Percentiles rank a stretch among this genome's conserved stretches.
These are phyloP conservation scores for Cyprinus carpio DNA, from an alignment of 2,113 vertebrate species.

Conservation along the genomic window DNA sequence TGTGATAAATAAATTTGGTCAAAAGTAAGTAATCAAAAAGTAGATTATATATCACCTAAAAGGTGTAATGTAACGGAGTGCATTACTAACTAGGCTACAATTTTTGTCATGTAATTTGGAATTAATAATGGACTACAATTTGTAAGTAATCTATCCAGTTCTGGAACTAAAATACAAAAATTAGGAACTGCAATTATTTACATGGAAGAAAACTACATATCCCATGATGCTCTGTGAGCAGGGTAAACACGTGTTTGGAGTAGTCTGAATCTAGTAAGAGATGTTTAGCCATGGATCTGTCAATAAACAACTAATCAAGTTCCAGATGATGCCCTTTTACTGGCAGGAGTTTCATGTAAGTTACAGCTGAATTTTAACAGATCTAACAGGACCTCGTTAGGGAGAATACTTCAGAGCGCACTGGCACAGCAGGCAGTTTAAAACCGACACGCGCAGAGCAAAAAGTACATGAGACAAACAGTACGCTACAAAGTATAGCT, in stretches of 20 bases:
- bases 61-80: no score
- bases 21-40: no score
- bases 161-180: not conserved
- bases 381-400: not conserved
- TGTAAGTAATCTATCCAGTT: no score
- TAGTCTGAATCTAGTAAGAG: not conserved
- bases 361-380: not conserved
- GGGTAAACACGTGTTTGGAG: not conserved
- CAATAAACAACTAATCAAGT: not conserved
- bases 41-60: no score
- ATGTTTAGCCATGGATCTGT: not conserved
- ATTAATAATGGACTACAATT: no score
- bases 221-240: conserved; percentile 4
- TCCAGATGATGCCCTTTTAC: not conserved
- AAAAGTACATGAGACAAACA: not conserved
- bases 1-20: no score
- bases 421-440: not conserved
- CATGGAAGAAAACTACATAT: conserved; percentile 10
- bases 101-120: no score
- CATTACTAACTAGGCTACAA: no score
- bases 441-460: not conserved
- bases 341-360: not conserved
- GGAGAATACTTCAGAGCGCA: not conserved
- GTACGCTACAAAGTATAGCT: not conserved
- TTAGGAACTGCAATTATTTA: not conserved